Conservation (phyloP, 2,888 invertebrate species). For the Dendrolimus houi region DNA sequence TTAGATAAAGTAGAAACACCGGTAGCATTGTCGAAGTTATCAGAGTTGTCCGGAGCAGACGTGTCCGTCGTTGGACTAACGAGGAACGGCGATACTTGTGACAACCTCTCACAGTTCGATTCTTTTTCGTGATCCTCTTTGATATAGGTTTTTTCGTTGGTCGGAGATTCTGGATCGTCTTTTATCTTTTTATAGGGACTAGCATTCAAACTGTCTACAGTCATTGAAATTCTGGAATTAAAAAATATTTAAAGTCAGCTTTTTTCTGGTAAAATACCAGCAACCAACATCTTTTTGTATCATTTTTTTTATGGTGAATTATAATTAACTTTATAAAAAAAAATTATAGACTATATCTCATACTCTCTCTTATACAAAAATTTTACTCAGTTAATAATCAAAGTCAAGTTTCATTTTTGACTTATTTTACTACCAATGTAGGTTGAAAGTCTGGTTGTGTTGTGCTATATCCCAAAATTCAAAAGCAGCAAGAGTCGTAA, state of each 20-base stretch:
- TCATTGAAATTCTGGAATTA: conserved; percentile 59
- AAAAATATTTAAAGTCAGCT: not conserved
- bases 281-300: too few species aligned
- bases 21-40: conserved; percentile 43
- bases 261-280: too few species aligned
- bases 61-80: conserved; percentile 59
- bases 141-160: conserved; percentile 52
- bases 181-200: conserved; percentile 41
- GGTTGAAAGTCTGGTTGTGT: too few species aligned
- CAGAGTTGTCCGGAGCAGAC: conserved; percentile 46
- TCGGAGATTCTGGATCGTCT: conserved; percentile 30
- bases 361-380: too few species aligned
- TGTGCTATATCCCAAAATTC: too few species aligned
- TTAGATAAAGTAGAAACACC: conserved; percentile 67
- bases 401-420: too few species aligned
- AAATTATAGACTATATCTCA: too few species aligned
- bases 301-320: too few species aligned
- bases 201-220: conserved; percentile 66
- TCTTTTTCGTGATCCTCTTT: conserved; percentile 51
- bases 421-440: too few species aligned
- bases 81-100: conserved; percentile 64
- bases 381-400: too few species aligned
- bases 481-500: too few species aligned
- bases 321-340: too few species aligned
- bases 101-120: conserved; percentile 49